Conservation (phyloP, 2,888 invertebrate species). For the Gymnosoma rotundatum region DNA sequence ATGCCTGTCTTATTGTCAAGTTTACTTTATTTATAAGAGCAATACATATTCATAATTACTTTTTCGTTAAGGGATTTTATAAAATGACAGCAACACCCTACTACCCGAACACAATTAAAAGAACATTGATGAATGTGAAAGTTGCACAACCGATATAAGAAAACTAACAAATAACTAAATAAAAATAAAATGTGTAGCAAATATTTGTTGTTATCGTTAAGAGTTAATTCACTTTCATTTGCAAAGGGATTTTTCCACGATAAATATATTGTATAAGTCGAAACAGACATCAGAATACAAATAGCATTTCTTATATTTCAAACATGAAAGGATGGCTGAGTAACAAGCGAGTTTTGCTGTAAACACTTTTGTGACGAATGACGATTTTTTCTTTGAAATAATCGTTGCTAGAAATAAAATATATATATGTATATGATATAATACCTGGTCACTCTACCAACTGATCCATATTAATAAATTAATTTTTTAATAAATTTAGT, state of each 20-base stretch:
- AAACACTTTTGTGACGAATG: too few relatives aligned
- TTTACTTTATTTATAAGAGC: background rate
- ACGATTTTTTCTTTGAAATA: too few relatives aligned
- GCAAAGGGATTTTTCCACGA: background rate
- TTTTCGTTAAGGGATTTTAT: slow-evolving; percentile 51
- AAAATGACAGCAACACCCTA: background rate
- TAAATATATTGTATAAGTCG: too few relatives aligned
- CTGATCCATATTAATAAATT: too few relatives aligned
- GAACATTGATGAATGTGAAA: background rate
- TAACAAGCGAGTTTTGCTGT: too few relatives aligned
- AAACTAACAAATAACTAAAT: background rate
- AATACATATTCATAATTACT: slow-evolving; percentile 59
- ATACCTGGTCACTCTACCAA: too few relatives aligned
- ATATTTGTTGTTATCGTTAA: slow-evolving; percentile 3
- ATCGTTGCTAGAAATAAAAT: too few relatives aligned
- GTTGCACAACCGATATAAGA: background rate
- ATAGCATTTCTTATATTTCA: too few relatives aligned
- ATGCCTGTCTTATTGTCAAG: background rate
- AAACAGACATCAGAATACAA: too few relatives aligned
- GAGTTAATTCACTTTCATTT: slow-evolving; percentile 41
- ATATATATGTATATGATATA: too few relatives aligned
- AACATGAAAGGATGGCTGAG: too few relatives aligned
- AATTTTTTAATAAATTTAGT: too few relatives aligned
- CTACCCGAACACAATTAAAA: background rate
- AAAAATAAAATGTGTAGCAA: background rate